Evolutionary conservation across 2,888 invertebrate species (phyloP), one percentile per base, ranked within the genome.

Genomic region (Malthinus flaveolus): DNA sequence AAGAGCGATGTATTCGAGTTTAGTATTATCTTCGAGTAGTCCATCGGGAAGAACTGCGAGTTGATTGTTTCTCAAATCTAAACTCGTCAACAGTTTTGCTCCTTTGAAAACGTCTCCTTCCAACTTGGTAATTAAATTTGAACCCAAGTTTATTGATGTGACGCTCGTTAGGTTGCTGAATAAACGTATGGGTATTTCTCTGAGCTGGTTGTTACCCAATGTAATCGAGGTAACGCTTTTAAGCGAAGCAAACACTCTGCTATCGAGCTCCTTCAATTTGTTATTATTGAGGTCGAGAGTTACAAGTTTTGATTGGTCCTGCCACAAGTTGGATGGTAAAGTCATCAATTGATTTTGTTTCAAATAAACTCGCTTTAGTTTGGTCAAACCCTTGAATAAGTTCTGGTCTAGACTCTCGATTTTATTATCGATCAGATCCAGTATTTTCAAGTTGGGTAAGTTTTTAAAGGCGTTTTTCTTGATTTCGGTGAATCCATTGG

Each of bases 351-450:
- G 8, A 35, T 59, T 59, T 13, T 32, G 34, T 9, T 33, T 15
- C 3, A 59, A 37, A 10, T 10, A 11, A 4, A 59, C 4, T 1
- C 7, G 3, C 15, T 51, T 11, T 3, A 59, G 31, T 7, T 56
- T 51, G 1, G 1, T 32, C 15, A 59, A 42, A 2, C 51, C 59
- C 31, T 33, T 35, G 31, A 59, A 59, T 8, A 49, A 10, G 12
- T 47, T 23, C 3, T 44, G 35, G 0, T 44, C 44, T 6, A 55
- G 12, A n/a, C 7, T 9, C 32, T 32, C 46, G 31, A 10, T 9
- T 32, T 46, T 11, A 1, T n/a, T 32, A 12, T 6, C 1, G 12
- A 5, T n/a, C 10, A 42, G n/a, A 15, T 10, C 39, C 1, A 42
- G 1, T 42, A 42, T 42, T 42, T 5, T 15, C 9, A 42, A 42